Conservation (phyloP, 2,888 invertebrate species). For the Scaptomyza tumidula region DNA sequence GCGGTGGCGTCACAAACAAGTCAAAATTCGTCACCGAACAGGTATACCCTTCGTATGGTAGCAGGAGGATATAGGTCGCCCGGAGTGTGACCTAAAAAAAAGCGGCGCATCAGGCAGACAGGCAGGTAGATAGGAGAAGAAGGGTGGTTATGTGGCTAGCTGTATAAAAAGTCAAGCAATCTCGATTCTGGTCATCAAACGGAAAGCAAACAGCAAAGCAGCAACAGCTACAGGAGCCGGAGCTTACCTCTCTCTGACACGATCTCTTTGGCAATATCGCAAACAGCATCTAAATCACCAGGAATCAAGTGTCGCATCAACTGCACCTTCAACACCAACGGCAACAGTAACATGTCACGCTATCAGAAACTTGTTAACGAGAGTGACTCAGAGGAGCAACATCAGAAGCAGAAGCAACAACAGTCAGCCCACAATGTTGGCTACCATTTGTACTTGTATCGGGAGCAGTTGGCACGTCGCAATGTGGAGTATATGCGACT, state of each 20-base stretch:
- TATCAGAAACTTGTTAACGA: conserved; percentile 67
- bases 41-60: conserved; percentile 7
- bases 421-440: conserved; percentile 51
- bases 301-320: conserved; percentile 11
- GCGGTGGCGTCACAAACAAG: conserved; percentile 48
- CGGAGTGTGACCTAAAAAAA: conserved; percentile 16
- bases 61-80: conserved; percentile 1
- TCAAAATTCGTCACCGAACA: conserved; percentile 40
- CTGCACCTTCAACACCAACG: not conserved
- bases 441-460: conserved; percentile 70
- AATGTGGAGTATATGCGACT: conserved; percentile 64
- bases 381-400: conserved; percentile 23
- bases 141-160: not conserved
- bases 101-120: not conserved
- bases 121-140: conserved; percentile 14
- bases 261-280: not conserved
- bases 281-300: conserved; percentile 9
- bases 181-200: conserved; percentile 45
- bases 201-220: conserved; percentile 26
- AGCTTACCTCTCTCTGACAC: conserved; percentile 4
- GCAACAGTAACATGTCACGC: conserved; percentile 55
- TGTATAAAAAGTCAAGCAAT: conserved; percentile 49
- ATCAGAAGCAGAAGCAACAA: conserved; percentile 22
- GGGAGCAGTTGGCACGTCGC: conserved; percentile 66
- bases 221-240: conserved; percentile 11